Percentiles rank a stretch among this genome's conserved stretches.
These are phyloP conservation scores for Aporophyla lueneburgensis DNA, from an alignment of 2,888 invertebrate genomes.

Conservation along the genomic window DNA sequence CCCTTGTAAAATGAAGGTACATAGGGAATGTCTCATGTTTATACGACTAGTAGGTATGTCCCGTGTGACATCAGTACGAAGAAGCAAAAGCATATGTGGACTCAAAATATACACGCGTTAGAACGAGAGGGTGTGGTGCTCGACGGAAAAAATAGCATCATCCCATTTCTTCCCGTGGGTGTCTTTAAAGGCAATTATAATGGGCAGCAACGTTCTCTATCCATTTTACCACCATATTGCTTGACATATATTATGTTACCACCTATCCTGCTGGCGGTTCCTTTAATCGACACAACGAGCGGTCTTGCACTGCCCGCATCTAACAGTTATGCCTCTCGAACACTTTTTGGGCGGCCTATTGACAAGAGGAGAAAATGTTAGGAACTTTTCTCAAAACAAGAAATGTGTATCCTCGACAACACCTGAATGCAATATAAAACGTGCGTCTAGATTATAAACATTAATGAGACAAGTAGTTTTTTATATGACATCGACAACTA, in stretches of 20 bases:
- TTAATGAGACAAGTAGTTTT: not conserved
- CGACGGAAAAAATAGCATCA: too few species aligned
- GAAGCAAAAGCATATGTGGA: not conserved
- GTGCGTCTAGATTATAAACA: not conserved
- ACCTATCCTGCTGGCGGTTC: not conserved
- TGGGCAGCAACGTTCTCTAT: too few species aligned
- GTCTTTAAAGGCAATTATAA: too few species aligned
- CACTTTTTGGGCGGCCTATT: not conserved
- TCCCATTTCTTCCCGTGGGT: too few species aligned
- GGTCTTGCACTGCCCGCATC: not conserved
- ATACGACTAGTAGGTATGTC: too few species aligned
- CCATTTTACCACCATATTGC: too few species aligned
- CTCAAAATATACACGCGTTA: not conserved
- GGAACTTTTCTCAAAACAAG: not conserved
- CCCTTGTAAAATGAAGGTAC: slow-evolving; percentile 49
- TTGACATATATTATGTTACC: not conserved
- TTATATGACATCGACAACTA: not conserved
- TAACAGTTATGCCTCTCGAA: not conserved
- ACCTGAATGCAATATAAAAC: not conserved
- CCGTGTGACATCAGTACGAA: not conserved
- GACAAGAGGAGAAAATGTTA: not conserved
- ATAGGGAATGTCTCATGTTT: not conserved
- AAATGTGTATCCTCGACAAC: not conserved
- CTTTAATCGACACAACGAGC: not conserved
- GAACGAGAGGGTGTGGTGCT: too few species aligned